Conservation (phyloP, 1,140 invertebrate genomes). For the Vanessa atalanta region DNA sequence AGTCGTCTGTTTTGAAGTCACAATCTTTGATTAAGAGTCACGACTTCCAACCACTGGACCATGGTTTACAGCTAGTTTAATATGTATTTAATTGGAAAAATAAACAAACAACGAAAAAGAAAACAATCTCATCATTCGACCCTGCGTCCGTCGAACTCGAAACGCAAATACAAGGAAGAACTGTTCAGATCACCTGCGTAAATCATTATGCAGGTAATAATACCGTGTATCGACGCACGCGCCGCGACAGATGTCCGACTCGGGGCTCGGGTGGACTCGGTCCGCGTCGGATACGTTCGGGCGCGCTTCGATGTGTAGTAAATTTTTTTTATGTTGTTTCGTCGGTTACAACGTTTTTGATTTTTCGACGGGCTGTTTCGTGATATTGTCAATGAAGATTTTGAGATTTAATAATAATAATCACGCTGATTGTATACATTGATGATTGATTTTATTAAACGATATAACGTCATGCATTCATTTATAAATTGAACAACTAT, state of each 20-base stretch:
- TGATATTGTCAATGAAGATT: too few species aligned
- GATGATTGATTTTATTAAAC: too few species aligned
- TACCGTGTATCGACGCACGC: conserved; percentile 35
- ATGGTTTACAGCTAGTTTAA: too few species aligned
- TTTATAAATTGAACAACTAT: too few species aligned
- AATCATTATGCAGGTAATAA: conserved; percentile 38
- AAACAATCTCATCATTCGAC: neutral
- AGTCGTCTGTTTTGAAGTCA: too few species aligned
- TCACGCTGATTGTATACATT: too few species aligned
- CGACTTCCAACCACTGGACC: too few species aligned
- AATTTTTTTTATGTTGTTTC: neutral
- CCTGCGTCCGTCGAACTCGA: neutral
- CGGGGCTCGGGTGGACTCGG: conserved; percentile 23
- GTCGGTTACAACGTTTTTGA: neutral
- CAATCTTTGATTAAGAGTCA: too few species aligned
- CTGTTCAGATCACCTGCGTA: conserved; percentile 32
- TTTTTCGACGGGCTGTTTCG: neutral
- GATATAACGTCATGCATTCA: too few species aligned
- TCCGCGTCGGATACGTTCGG: conserved; percentile 29
- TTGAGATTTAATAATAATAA: too few species aligned
- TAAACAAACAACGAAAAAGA: neutral
- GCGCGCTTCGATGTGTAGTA: neutral
- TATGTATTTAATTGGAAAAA: neutral
- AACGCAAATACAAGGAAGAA: conserved; percentile 4
- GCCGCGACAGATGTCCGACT: conserved; percentile 43